Percentiles rank a stretch among this genome's conserved stretches.
Evolutionary conservation across 2,888 invertebrate genomes (phyloP).

Genomic region (Phyllotreta striolata): DNA sequence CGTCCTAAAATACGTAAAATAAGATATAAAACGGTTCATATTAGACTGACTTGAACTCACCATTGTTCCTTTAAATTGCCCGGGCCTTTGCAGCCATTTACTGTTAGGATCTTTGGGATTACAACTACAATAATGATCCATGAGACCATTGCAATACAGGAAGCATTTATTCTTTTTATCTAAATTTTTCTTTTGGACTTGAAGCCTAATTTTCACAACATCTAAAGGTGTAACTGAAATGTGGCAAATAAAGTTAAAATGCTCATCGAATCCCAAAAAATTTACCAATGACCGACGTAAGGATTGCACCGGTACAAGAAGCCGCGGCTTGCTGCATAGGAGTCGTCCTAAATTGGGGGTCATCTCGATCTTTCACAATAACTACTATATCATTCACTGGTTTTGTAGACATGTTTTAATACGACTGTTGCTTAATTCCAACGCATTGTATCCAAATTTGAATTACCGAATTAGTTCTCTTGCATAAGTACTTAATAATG

Average conservation of each 20-base stretch:
- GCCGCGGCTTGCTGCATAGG: constrained; percentile 85
- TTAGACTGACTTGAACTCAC: constrained; percentile 60
- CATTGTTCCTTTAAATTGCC: constrained; percentile 78
- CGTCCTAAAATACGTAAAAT: constrained; percentile 74
- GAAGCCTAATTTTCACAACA: constrained; percentile 98
- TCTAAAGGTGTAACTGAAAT: constrained; percentile 93
- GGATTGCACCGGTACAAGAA: constrained; percentile 86
- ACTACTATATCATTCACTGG: neutral
- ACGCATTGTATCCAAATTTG: no score
- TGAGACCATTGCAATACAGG: constrained; percentile 96
- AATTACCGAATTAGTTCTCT: no score
- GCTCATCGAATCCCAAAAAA: neutral
- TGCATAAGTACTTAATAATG: no score
- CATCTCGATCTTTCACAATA: constrained; percentile 62
- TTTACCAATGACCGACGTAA: constrained; percentile 89
- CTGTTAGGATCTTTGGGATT: constrained; percentile 61
- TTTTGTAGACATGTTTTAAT: constrained; percentile 11
- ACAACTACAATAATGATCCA: constrained; percentile 97
- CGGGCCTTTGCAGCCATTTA: constrained; percentile 70
- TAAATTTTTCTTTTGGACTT: constrained; percentile 88
- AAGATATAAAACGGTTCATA: neutral
- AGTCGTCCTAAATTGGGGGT: constrained; percentile 79
- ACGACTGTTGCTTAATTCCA: no score
- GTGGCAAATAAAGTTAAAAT: no score
- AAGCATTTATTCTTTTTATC: constrained; percentile 90